Evolutionary conservation across 2,113 vertebrate genomes (phyloP).

Genomic region (Archilochus colubris): DNA sequence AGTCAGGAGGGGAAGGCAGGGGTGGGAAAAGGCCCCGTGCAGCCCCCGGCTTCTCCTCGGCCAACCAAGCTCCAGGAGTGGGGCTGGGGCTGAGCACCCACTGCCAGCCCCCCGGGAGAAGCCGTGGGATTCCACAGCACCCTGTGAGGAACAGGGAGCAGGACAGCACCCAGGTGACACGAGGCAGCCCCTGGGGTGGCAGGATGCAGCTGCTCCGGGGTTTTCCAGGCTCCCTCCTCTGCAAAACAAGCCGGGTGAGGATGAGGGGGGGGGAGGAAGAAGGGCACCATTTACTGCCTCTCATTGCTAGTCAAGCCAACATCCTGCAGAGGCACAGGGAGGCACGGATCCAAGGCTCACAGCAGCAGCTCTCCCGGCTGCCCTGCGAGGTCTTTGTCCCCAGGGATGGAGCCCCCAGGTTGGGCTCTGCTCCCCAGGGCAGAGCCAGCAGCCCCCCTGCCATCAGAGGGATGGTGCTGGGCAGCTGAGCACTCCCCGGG

Average conservation of each 20-base stretch:
- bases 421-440: not conserved
- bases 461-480: not conserved
- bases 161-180: conserved; percentile 13
- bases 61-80: not conserved
- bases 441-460: not conserved
- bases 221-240: conserved; percentile 22
- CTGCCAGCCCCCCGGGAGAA: not conserved
- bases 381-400: not conserved
- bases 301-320: not conserved
- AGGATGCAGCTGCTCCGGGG: conserved; percentile 68
- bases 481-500: not conserved
- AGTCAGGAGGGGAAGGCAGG: not conserved
- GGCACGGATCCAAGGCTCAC: not conserved
- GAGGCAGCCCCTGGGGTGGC: not conserved
- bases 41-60: not conserved
- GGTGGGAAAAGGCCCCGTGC: not conserved
- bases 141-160: not conserved
- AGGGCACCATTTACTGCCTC: conserved; percentile 7
- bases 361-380: not conserved
- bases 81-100: not conserved
- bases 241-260: not conserved
- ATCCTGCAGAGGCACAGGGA: not conserved
- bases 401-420: not conserved
- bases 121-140: not conserved
- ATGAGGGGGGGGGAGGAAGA: conserved; percentile 11